Percentiles rank a stretch among this genome's conserved stretches.
These are phyloP conservation scores for Brachymystax lenok DNA, from an alignment of 2,797 vertebrate species.

Conservation along the genomic window DNA sequence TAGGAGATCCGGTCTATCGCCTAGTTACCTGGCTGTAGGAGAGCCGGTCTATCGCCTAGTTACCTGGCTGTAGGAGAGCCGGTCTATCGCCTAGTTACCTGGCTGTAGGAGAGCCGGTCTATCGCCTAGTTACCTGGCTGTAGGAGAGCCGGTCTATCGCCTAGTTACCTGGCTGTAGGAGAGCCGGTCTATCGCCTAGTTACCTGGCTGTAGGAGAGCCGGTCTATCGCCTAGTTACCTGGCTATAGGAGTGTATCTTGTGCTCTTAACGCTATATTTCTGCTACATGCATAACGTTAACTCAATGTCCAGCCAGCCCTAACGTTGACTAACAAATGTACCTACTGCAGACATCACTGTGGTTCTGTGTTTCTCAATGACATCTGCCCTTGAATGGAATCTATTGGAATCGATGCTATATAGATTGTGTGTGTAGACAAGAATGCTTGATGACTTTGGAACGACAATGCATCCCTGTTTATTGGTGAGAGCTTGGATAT, in stretches of 20 bases:
- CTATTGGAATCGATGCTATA: neutral
- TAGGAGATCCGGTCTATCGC: no score
- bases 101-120: no score
- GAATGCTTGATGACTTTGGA: neutral
- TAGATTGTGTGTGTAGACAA: neutral
- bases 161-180: no score
- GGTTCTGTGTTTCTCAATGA: neutral
- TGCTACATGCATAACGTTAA: neutral
- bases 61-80: no score
- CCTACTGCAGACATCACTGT: neutral
- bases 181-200: no score
- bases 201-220: neutral
- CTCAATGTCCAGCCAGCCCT: slow-evolving; percentile 4
- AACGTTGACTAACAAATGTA: slow-evolving; percentile 65
- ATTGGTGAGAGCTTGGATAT: neutral
- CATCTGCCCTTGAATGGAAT: neutral
- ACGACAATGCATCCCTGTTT: neutral
- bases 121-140: no score
- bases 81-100: no score
- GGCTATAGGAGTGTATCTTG: no score
- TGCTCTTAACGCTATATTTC: neutral
- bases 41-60: no score
- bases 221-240: no score
- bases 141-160: no score
- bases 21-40: no score